phyloP scores from a whole-genome alignment of 2,888 invertebrate species.

The Napeogenes inachia region DNA sequence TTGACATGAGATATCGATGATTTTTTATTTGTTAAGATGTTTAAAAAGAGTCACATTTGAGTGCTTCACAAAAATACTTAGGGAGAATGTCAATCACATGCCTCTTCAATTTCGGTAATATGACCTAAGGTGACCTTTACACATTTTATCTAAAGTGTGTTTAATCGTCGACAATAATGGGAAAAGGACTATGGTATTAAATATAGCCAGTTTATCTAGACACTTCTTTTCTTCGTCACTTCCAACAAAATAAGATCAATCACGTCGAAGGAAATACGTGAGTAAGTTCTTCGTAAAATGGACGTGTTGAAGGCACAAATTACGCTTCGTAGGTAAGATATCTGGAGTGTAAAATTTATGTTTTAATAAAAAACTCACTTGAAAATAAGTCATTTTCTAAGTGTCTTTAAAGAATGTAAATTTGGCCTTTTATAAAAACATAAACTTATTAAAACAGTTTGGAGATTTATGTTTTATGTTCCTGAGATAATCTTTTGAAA shows the following conservation, averaged over 20 bases:
- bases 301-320: slow-evolving; percentile 38
- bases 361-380: slow-evolving; percentile 52
- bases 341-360: slow-evolving; percentile 59
- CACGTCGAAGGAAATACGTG: slow-evolving; percentile 48
- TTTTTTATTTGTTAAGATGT: no score
- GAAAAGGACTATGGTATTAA: slow-evolving; percentile 49
- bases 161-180: slow-evolving; percentile 66
- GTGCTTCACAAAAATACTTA: slow-evolving; percentile 41
- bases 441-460: no score
- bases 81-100: slow-evolving; percentile 59
- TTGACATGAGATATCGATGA: no score
- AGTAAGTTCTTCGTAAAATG: slow-evolving; percentile 48
- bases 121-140: slow-evolving; percentile 67
- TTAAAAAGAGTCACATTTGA: slow-evolving; percentile 19
- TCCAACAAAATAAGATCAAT: slow-evolving; percentile 44
- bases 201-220: slow-evolving; percentile 53
- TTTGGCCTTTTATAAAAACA: not conserved
- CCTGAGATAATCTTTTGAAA: slow-evolving; percentile 16
- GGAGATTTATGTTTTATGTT: slow-evolving; percentile 9
- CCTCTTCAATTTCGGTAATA: slow-evolving; percentile 48
- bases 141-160: slow-evolving; percentile 72
- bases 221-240: slow-evolving; percentile 44
- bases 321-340: slow-evolving; percentile 62
- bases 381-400: slow-evolving; percentile 34
- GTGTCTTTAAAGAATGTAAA: not conserved